Evolutionary conservation across 2,113 vertebrate genomes (phyloP).

Genomic region (Lampris incognitus): DNA sequence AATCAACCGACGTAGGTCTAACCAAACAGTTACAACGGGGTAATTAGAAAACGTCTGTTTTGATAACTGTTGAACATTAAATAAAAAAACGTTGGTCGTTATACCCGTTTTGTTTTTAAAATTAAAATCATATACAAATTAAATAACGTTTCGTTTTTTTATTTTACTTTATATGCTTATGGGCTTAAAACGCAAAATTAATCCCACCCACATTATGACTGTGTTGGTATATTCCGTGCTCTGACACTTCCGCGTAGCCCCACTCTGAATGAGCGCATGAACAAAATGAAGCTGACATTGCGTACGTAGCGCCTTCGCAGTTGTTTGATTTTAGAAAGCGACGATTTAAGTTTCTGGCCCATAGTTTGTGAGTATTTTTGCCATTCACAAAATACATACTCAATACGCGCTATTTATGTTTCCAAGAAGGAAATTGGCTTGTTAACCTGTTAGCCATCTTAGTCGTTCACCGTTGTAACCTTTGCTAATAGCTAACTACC

Average conservation of each 20-base stretch:
- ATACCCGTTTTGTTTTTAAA: no score
- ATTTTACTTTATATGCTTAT: no score
- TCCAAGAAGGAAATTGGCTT: not conserved
- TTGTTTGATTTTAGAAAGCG: not conserved
- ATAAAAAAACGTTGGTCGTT: no score
- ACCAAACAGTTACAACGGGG: no score
- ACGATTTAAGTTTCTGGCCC: not conserved
- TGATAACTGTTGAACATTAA: no score
- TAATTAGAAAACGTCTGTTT: no score
- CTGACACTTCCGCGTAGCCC: slow-evolving; percentile 23
- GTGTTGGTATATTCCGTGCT: slow-evolving; percentile 39
- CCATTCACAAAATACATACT: no score
- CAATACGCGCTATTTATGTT: not conserved
- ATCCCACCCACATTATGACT: not conserved
- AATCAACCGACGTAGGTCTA: not conserved
- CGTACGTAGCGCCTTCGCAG: accelerated
- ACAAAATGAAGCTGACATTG: slow-evolving; percentile 40
- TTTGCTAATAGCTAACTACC: not conserved
- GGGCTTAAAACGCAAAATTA: no score
- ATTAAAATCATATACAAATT: no score
- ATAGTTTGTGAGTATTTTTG: slow-evolving; percentile 19
- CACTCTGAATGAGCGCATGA: slow-evolving; percentile 41
- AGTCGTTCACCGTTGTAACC: not conserved
- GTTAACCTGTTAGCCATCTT: not conserved
- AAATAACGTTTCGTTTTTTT: no score